Percentiles rank a stretch among this genome's conserved stretches.
These are phyloP conservation scores for Epizoanthus stellaris DNA, from an alignment of 92 coral and sea anemone species.

Conservation along the genomic window DNA sequence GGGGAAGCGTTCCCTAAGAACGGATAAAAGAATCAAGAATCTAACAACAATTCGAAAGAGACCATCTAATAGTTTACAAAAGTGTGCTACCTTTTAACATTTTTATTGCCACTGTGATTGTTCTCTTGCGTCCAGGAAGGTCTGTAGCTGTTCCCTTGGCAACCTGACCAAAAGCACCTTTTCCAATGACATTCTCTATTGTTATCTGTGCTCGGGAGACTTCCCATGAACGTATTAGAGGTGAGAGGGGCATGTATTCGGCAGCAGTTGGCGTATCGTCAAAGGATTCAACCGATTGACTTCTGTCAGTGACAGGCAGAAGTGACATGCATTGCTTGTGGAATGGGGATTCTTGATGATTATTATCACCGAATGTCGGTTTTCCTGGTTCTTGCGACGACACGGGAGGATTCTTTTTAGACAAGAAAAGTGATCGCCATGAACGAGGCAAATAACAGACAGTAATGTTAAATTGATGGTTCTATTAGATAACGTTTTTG, in stretches of 20 bases:
- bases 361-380: not conserved
- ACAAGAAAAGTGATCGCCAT: not conserved
- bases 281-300: not conserved
- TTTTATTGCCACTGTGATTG: constrained; percentile 48
- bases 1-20: too few species aligned
- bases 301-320: not conserved
- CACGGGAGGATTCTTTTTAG: not conserved
- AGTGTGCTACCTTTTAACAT: constrained; percentile 38
- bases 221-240: not conserved
- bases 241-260: constrained; percentile 27
- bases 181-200: too few species aligned
- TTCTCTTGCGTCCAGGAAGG: too few species aligned
- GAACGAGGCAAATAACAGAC: not conserved
- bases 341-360: not conserved
- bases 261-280: not conserved
- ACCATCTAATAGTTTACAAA: too few species aligned
- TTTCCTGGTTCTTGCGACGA: not conserved
- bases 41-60: too few species aligned
- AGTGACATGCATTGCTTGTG: not conserved
- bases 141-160: too few species aligned
- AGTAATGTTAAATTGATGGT: too few species aligned
- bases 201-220: too few species aligned
- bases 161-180: too few species aligned
- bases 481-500: too few species aligned
- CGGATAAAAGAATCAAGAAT: too few species aligned